phyloP scores from a whole-genome alignment of 2,888 invertebrate genomes.

The Entomobrya proxima region DNA sequence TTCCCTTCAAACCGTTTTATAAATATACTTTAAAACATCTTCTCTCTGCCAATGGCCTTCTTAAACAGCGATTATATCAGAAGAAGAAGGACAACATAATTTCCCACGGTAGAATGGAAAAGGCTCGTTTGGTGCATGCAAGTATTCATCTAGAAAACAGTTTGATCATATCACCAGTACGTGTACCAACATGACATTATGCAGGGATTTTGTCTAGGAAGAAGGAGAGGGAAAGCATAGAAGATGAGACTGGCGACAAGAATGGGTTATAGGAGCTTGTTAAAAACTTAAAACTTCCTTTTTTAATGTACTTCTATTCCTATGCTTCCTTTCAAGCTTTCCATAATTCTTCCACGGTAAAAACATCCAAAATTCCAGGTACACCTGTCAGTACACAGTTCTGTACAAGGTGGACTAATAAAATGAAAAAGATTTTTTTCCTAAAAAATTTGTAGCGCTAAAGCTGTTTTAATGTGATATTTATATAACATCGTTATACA shows the following conservation, averaged over 20 bases:
- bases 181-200: no score
- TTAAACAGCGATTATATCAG: neutral
- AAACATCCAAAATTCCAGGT: no score
- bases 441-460: no score
- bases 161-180: slow-evolving; percentile 10
- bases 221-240: neutral
- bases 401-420: no score
- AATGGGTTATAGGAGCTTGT: slow-evolving; percentile 4
- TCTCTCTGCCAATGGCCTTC: no score
- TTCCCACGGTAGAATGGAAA: neutral
- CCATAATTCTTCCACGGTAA: no score
- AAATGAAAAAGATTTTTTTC: no score
- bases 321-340: neutral
- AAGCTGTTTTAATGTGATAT: no score
- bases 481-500: no score
- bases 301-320: neutral
- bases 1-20: no score
- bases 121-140: neutral
- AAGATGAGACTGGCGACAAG: neutral
- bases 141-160: slow-evolving; percentile 10
- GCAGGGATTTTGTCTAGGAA: neutral
- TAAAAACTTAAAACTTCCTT: slow-evolving; percentile 10
- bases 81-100: neutral
- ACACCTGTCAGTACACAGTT: no score
- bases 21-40: no score